These are phyloP conservation scores for Clarias macrocephalus DNA, from an alignment of 2,113 vertebrate species.

Conservation along the genomic window DNA sequence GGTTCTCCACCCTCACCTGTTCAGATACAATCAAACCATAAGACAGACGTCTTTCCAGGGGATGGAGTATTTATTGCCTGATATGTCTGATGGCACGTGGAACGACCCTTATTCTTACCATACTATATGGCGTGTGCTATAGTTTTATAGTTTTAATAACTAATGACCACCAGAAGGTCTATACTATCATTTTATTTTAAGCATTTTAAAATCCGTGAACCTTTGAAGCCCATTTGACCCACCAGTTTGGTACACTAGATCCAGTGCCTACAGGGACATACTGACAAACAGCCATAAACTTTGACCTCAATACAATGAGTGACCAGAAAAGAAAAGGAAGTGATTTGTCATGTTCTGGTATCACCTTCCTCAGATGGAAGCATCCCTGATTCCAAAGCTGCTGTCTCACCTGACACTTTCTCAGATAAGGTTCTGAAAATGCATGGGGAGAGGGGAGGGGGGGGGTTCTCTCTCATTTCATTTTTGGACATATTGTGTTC, in stretches of 20 bases:
- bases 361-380: slow-evolving; percentile 45
- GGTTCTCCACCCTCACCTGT: too few relatives aligned
- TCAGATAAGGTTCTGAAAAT: slow-evolving; percentile 57
- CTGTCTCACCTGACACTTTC: slow-evolving; percentile 60
- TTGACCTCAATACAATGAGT: slow-evolving; percentile 58
- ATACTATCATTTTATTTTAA: neutral
- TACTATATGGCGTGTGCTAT: too few relatives aligned
- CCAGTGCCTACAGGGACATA: slow-evolving; percentile 35
- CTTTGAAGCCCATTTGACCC: neutral
- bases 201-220: slow-evolving; percentile 25
- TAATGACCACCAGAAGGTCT: neutral
- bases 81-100: too few relatives aligned
- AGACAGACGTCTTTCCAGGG: too few relatives aligned
- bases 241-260: slow-evolving; percentile 20
- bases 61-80: too few relatives aligned
- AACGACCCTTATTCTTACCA: too few relatives aligned
- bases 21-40: too few relatives aligned
- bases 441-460: neutral
- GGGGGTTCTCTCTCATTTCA: slow-evolving; percentile 34
- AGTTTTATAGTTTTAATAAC: neutral
- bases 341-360: slow-evolving; percentile 58
- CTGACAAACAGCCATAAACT: slow-evolving; percentile 60
- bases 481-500: slow-evolving; percentile 66
- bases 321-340: slow-evolving; percentile 56
- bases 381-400: slow-evolving; percentile 56